Evolutionary conservation across 2,888 invertebrate species (phyloP), one percentile per base, ranked within the genome.

Genomic region (Lepidocyrtoides sp.): DNA sequence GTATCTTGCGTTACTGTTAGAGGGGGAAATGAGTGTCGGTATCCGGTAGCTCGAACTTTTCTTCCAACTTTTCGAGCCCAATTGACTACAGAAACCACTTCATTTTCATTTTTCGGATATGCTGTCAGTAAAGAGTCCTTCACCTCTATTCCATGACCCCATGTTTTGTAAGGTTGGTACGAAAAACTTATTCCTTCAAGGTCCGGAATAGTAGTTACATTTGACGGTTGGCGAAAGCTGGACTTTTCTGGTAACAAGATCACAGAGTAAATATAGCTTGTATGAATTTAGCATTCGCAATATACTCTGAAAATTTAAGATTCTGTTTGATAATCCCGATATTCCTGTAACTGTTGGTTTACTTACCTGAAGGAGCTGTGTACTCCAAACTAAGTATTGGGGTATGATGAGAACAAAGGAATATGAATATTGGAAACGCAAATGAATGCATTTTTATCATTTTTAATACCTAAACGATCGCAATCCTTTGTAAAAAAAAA

Each of bases 11-110:
- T 85, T 10, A 92, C 77, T 0, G 90, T 90, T 2, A 92, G 41
- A 0, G 93, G 93, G 2, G 93, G 66, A 66, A 81, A 93, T 0
- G 79, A 57, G 20, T 92, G 92, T 10, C 44, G 85, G 75, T 77
- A 84, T 5, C 91, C 91, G 5, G 41, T 41, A 8, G 90, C 29
- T 23, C 92, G 77, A 10, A 92, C 75, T 48, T 82, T 86, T 41
- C 89, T 82, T 26, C 75, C 84, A 57, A 69, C 12, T n/a, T 82
- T 36, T 0, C 10, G 8, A 0, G 93, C 93, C 92, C 92, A 93
- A 51, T 91, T 91, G 0, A 83, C 91, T 20, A 93, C 51, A n/a
- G 57, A 2, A 0, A 91, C 75, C 0, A 89, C 69, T 48, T 89
- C 57, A 1, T 72, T 66, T 26, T 23, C 20, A 36, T 66, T 20